Base-by-base conservation (phyloP, 2,888 invertebrate genomes). In the Eudemis profundana region DNA sequence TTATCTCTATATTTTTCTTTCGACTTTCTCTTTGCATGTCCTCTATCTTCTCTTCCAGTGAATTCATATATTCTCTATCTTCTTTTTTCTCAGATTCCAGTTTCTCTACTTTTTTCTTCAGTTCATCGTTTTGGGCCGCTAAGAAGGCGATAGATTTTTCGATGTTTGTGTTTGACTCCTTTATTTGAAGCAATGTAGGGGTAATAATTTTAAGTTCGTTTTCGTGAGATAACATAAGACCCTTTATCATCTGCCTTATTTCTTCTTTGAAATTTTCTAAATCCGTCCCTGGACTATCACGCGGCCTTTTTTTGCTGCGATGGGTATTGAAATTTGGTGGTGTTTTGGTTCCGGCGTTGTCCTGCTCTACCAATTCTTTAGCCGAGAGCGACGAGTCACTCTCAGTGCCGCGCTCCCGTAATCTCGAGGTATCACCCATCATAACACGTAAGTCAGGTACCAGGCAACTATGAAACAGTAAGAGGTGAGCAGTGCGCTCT, bases 1-100 rank as follows among this genome's bases (percentile, higher is more conserved):
- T 68, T 33, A 68, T 64, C 56, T 68, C 65, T 10, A 69, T 59
- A 47, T 65, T 66, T 4, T 61, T 38, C 49, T 72, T 69, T 3
- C 68, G 42, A 7, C 15, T 46, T 0, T 12, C 50, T 38, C n/a
- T 64, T 38, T 69, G 68, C 29, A 70, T 5, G n/a, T 67, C 69
- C 33, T 70, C 70, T 7, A 71, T 53, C 36, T 65, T 64, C 14
- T 65, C 57, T 15, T 70, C 72, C 8, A 70, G 44, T 10, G 66
- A 15, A 3, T 49, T 54, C 8, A 70, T 67, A 12, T 69, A 67
- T 47, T 65, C 54, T 21, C 10, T 38, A 19, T 69, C 67, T 17
- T 68, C 61, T 7, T 59, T 36, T 44, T 61, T 17, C 3, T 14
- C 7, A 29, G 68, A 0, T 5, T 49, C 65, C 29, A 64, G 23